A percentile compares a stretch with the other conserved stretches of the same genome.
Conservation (phyloP, 2,888 invertebrate species). For the Sylvicola cinctus region DNA sequence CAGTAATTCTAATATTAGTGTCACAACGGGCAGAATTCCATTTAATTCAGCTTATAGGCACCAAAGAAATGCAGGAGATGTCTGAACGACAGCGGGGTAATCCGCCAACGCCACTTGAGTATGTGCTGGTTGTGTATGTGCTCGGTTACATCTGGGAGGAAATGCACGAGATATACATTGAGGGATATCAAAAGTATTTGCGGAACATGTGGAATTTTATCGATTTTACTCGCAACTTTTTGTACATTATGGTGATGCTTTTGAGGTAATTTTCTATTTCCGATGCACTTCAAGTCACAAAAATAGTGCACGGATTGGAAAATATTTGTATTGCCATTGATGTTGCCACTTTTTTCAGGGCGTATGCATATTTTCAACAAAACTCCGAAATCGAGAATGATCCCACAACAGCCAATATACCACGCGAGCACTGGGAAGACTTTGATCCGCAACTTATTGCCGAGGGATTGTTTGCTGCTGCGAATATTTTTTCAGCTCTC, state of each 20-base stretch:
- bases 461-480: constrained; percentile 83
- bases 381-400: constrained; percentile 42
- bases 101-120: constrained; percentile 64
- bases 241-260: constrained; percentile 56
- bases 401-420: constrained; percentile 48
- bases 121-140: constrained; percentile 66
- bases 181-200: constrained; percentile 70
- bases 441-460: constrained; percentile 88
- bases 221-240: constrained; percentile 74
- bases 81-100: constrained; percentile 61
- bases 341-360: constrained; percentile 36
- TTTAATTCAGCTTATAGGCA: constrained; percentile 48
- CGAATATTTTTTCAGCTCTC: constrained; percentile 82
- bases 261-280: too few relatives aligned
- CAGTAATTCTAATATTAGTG: constrained; percentile 79
- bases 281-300: too few relatives aligned
- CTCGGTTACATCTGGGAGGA: constrained; percentile 83
- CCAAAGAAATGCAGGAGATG: constrained; percentile 40
- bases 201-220: constrained; percentile 94
- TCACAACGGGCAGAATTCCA: constrained; percentile 75
- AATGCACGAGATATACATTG: constrained; percentile 70
- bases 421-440: constrained; percentile 73
- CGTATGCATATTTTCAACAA: constrained; percentile 59
- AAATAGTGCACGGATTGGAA: too few relatives aligned
- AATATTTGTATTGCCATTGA: background rate